Evolutionary conservation across 2,888 invertebrate species (phyloP).

Genomic region (Lottia gigantea): DNA sequence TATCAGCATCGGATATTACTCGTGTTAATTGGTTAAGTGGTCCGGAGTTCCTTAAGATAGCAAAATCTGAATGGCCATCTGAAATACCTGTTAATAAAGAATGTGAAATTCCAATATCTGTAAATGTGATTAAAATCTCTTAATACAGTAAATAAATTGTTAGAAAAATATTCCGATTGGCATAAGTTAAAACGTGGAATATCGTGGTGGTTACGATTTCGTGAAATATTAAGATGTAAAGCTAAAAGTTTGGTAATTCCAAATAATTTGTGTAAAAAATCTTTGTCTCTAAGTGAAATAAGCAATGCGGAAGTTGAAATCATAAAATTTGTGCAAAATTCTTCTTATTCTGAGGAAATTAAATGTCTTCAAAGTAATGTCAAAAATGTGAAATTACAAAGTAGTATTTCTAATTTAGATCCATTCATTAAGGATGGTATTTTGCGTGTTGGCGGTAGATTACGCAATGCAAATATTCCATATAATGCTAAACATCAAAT

Average conservation of each 20-base stretch:
- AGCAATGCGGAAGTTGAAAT: constrained; percentile 7
- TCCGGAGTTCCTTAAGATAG: not conserved
- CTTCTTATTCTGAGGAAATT: not conserved
- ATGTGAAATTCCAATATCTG: constrained; percentile 7
- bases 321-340: constrained; percentile 1
- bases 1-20: not conserved
- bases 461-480: not conserved
- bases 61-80: constrained; percentile 8
- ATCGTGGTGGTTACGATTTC: not conserved
- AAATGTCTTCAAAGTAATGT: constrained; percentile 5
- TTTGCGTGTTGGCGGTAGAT: constrained; percentile 14
- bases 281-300: not conserved
- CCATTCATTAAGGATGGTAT: constrained; percentile 6
- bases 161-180: constrained; percentile 1
- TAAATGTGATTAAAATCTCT: not conserved
- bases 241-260: not conserved
- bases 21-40: constrained; percentile 11
- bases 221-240: not conserved
- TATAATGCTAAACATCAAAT: constrained; percentile 18
- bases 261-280: not conserved
- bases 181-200: not conserved
- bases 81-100: not conserved
- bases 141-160: not conserved
- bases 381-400: constrained; percentile 1
- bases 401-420: constrained; percentile 9